These are phyloP conservation scores for Sula dactylatra DNA, from an alignment of 2,113 vertebrate genomes.

Conservation along the genomic window DNA sequence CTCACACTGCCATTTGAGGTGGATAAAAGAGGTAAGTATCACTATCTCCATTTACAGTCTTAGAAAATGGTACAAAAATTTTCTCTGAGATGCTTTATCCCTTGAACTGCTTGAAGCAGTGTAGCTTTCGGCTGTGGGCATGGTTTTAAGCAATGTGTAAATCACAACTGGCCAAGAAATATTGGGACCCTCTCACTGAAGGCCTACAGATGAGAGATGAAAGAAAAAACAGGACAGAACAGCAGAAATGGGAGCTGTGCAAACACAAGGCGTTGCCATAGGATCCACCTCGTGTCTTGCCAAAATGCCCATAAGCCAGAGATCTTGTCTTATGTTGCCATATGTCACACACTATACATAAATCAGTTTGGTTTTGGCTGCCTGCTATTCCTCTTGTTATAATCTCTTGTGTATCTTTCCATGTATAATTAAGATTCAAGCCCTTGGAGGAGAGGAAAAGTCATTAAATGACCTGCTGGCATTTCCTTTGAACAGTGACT, in stretches of 20 bases:
- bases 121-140: neutral
- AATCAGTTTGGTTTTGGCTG: conserved; percentile 40
- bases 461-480: neutral
- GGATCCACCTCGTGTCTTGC: neutral
- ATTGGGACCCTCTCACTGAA: neutral
- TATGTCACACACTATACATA: conserved; percentile 6
- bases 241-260: neutral
- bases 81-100: neutral
- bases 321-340: conserved; percentile 34
- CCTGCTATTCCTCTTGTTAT: neutral
- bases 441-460: neutral
- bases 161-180: neutral
- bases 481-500: neutral
- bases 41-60: neutral
- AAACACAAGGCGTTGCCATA: neutral
- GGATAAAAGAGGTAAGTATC: neutral
- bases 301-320: conserved; percentile 31
- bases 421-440: neutral
- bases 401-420: conserved; percentile 4
- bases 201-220: neutral
- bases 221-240: neutral
- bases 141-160: neutral
- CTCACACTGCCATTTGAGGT: neutral
- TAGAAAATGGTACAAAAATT: neutral
- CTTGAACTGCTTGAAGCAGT: neutral